Percentiles rank a stretch among this genome's conserved stretches.
phyloP scores from a whole-genome alignment of 2,888 invertebrate genomes.

The Mechanitis mazaeus region DNA sequence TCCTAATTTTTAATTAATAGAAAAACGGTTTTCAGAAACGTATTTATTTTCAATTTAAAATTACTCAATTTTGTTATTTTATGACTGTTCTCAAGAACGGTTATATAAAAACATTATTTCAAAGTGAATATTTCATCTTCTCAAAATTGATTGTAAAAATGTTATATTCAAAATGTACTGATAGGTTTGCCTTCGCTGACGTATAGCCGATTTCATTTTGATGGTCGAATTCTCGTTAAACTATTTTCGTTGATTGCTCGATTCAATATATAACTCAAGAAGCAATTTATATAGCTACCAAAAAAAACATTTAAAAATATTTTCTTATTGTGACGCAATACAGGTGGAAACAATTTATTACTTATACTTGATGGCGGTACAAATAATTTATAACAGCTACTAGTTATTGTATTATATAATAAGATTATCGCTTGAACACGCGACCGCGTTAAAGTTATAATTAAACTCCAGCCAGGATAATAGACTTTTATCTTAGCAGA shows the following conservation, averaged over 20 bases:
- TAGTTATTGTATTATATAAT: no score
- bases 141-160: constrained; percentile 35
- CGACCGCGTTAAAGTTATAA: no score
- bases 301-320: constrained; percentile 56
- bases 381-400: no score
- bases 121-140: constrained; percentile 26
- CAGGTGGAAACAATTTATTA: constrained; percentile 13
- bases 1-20: no score
- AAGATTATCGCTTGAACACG: no score
- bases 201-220: constrained; percentile 25
- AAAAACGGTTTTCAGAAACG: no score
- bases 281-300: constrained; percentile 53
- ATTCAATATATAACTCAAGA: constrained; percentile 59
- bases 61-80: no score
- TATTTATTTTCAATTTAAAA: no score
- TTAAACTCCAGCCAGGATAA: no score
- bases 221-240: constrained; percentile 49
- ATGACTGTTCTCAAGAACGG: no score
- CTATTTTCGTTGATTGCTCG: constrained; percentile 56
- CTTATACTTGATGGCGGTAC: no score
- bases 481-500: no score
- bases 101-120: constrained; percentile 15
- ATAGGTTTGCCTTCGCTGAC: constrained; percentile 31
- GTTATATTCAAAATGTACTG: constrained; percentile 36
- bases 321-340: constrained; percentile 51